Evolutionary conservation across 2,797 vertebrate genomes (phyloP), one percentile per base, ranked within the genome.

Genomic region (Lepidocolaptes lacrymiger): DNA sequence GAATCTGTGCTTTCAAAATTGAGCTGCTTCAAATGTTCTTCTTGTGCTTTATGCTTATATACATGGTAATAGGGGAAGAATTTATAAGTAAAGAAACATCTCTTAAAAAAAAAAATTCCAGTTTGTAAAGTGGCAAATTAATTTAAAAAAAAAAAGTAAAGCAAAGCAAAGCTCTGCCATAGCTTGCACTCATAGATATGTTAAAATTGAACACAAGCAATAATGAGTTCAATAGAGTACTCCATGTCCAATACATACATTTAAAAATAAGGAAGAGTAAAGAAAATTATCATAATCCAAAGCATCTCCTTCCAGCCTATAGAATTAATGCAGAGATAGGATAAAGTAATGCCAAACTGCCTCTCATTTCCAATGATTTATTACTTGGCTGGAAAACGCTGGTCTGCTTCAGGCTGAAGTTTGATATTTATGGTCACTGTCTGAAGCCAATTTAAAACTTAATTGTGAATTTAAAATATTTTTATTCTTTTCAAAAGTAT

Each of bases 401-500:
- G 3, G 7, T 54, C 64, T 89, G 91, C 66, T 91, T 52, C 51
- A 87, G 85, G 80, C 54, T 81, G 58, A 92, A 78, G 46, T 66
- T 39, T 69, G 41, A 51, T 91, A 91, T 96, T 96, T 95, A 95
- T 51, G 64, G 71, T 52, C 59, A 66, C 34, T 52, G 32, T 51
- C 46, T 52, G 83, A 85, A 77, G 69, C 37, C 67, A 75, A 66
- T 87, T 93, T 88, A 63, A 96, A 95, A 85, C 19, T 26, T 30
- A 95, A 81, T 69, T 28, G 89, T 32, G 54, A 67, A 83, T 73
- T 19, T 44, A 52, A 88, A 89, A 55, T 79, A 64, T 73, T 92
- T 91, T 83, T 64, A 67, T 79, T 89, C 18, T 89, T 95, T 96
- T 85, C 61, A 73, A 63, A 78, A 77, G 24, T 43, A 64, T 1